A percentile compares a stretch with the other conserved stretches of the same genome.
phyloP scores from a whole-genome alignment of 2,797 vertebrate species.

The Sebastes nivosus region DNA sequence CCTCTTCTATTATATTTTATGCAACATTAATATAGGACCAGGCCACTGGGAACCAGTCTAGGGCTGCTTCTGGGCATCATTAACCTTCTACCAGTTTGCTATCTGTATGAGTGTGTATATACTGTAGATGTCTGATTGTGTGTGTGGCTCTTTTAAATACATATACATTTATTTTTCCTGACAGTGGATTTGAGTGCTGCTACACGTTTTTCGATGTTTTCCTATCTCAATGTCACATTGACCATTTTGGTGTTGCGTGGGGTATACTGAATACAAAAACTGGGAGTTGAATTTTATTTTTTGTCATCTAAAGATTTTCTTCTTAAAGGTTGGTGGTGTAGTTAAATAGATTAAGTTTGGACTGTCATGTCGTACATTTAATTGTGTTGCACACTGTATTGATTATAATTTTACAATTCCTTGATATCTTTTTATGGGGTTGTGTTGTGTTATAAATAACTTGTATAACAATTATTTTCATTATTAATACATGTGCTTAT shows the following conservation, averaged over 20 bases:
- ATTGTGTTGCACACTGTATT: too few species aligned
- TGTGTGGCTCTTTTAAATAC: background rate
- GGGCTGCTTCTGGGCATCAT: conserved; percentile 30
- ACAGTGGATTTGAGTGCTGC: background rate
- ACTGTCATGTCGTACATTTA: background rate
- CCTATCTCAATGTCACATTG: background rate
- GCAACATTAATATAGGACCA: conserved; percentile 5
- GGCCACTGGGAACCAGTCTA: background rate
- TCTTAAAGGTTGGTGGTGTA: background rate
- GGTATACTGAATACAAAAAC: background rate
- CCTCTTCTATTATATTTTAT: background rate
- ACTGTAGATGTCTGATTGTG: background rate
- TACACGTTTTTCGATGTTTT: background rate
- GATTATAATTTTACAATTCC: background rate
- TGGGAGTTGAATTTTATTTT: background rate
- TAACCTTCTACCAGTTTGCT: conserved; percentile 20
- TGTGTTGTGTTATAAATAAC: background rate
- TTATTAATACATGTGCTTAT: background rate
- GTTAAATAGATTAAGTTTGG: background rate
- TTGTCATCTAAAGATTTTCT: background rate
- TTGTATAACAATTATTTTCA: background rate
- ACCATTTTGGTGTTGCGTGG: background rate
- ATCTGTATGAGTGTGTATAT: background rate
- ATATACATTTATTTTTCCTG: background rate
- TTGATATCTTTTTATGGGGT: background rate